Base-by-base conservation (phyloP, 2,113 vertebrate genomes). In the Engraulis encrasicolus region DNA sequence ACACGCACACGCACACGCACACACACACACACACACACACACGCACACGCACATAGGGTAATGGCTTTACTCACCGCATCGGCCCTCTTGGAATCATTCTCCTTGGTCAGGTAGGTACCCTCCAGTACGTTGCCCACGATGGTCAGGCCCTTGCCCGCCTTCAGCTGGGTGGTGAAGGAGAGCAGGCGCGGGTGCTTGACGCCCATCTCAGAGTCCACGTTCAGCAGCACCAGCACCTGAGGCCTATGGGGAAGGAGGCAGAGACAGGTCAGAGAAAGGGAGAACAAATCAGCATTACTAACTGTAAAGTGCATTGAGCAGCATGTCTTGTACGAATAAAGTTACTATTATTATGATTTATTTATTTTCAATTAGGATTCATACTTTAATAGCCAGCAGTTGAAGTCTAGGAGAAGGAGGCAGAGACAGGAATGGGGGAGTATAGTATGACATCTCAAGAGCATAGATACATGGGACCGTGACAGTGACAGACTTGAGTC, bases 61-160 rank as follows among this genome's bases (percentile, higher is more conserved):
- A 36, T 14, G 38, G 81, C 50, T 36, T 11, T 12, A 6, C 38
- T 86, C 11, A 99, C 98, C 96, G 97, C 97, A 87, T 99, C 98
- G 0, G 97, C 96, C 82, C 54, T 95, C 88, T 96, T 97, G 79
- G 96, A 91, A 91, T 99, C 96, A 0, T 50, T 0, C 0, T 96
- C 96, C 91, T 95, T 97, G 88, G 96, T 97, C 90, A 99, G 94
- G 87, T 96, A 99, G 7, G 97, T 95, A 81, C 98, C 98, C 87
- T 97, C 95, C 58, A 99, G 91, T 74, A 99, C 97, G 2, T 96
- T 96, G 78, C 96, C 97, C 89, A 98, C 97, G 1, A 99, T 99
- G 19, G 98, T 99, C 80, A 99, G 91, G 50, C 98, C 98, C 92
- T 97, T 99, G 37, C 98, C 98, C 0, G 98, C 98, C 91, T 99